phyloP scores from a whole-genome alignment of 2,888 invertebrate genomes.

The Pyrochroa serraticornis region DNA sequence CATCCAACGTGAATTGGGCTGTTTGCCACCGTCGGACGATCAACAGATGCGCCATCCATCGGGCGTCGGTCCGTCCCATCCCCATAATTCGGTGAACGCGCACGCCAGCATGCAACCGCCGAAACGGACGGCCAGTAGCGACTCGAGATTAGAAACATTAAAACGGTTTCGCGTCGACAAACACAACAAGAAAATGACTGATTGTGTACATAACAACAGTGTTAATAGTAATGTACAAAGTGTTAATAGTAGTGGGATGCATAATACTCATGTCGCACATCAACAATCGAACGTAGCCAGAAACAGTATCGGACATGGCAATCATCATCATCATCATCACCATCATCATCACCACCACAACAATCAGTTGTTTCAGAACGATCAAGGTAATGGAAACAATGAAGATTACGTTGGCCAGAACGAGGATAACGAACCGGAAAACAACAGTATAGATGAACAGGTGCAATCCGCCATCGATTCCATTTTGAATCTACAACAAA shows the following conservation, averaged over 20 bases:
- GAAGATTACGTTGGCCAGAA: slow-evolving; percentile 16
- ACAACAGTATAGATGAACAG: slow-evolving; percentile 74
- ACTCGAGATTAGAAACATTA: slow-evolving; percentile 54
- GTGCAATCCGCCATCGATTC: slow-evolving; percentile 82
- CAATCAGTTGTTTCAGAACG: slow-evolving; percentile 2
- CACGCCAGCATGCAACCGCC: slow-evolving; percentile 29
- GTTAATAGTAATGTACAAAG: slow-evolving; percentile 40
- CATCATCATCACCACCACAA: slow-evolving; percentile 9
- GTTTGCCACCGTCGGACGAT: slow-evolving; percentile 50
- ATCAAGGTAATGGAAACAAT: not conserved
- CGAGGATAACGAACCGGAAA: slow-evolving; percentile 48
- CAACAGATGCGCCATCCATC: slow-evolving; percentile 3
- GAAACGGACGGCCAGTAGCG: slow-evolving; percentile 52
- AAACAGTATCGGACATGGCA: slow-evolving; percentile 16
- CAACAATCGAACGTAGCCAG: too few species aligned
- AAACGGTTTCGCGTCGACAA: slow-evolving; percentile 57
- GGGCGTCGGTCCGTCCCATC: not conserved
- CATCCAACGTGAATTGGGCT: slow-evolving; percentile 69
- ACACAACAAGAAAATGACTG: slow-evolving; percentile 46
- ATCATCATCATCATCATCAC: slow-evolving; percentile 14
- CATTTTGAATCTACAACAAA: slow-evolving; percentile 73
- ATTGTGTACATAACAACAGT: slow-evolving; percentile 34
- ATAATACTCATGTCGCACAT: slow-evolving; percentile 15
- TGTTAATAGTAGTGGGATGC: slow-evolving; percentile 35
- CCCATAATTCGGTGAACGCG: not conserved